Base-by-base conservation (phyloP, 2,888 invertebrate genomes). In the Diabrotica balteata region DNA sequence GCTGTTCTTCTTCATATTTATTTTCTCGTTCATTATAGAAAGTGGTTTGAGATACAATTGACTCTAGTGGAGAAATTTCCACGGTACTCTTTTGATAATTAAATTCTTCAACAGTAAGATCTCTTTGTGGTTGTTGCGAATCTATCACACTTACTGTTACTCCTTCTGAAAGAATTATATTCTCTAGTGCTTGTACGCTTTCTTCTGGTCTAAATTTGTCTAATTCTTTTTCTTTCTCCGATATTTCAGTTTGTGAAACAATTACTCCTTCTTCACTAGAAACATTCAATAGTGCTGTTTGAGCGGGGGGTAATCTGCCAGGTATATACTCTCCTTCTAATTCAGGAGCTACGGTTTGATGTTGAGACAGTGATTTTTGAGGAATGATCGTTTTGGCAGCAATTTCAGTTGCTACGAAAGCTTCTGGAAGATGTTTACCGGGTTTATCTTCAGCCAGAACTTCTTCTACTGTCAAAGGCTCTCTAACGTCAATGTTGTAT, bases 331-430 rank as follows among this genome's bases (percentile, higher is more conserved):
- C 84, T 2, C 90, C 90, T 86, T 92, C 92, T 70, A 88, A 87
- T 83, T 93, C 93, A 69, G 90, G 89, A 1, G 90, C 87, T 75
- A 90, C 82, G 74, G 88, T 89, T 79, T 90, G 88, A 82, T 90
- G 87, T 11, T 90, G 90, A 6, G 88, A 82, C 54, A 90, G 81
- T 80, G 90, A 89, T 79, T 89, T 90, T 72, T 91, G 90, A 9
- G 90, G 86, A 45, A 90, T 85, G 0, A 93, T 82, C 66, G 88
- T 86, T 80, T 88, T 86, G 42, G 87, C 88, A 5, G 93, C 93
- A 8, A 88, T 86, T 87, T 93, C 93, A 3, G 93, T 93, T 0
- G 93, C 90, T 2, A 93, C 93, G 78, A 93, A 91, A 59, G 91
- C 82, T 83, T 93, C 92, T 4, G 93, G 93, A 79, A 92, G 89